Evolutionary conservation across 2,797 vertebrate genomes (phyloP).

Genomic region (Sebastes oblongus): DNA sequence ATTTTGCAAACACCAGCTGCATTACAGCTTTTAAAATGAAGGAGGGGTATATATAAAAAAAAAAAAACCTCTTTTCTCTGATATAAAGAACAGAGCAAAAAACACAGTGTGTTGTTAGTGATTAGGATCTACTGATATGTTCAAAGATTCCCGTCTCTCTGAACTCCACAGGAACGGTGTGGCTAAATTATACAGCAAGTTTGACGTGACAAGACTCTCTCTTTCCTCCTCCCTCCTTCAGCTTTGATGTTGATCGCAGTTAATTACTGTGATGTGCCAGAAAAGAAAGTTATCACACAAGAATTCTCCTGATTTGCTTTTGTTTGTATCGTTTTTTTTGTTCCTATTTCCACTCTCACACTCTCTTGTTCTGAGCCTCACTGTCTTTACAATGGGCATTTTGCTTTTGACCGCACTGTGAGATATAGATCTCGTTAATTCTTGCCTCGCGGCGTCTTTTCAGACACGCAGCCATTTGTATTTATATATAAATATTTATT

Average conservation of each 20-base stretch:
- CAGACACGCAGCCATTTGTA: conserved; percentile 44
- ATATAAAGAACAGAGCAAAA: conserved; percentile 24
- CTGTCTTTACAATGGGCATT: conserved; percentile 15
- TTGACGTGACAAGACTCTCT: conserved; percentile 51
- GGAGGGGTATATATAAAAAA: not conserved
- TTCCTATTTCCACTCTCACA: not conserved
- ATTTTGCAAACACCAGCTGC: not conserved
- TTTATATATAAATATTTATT: conserved; percentile 6
- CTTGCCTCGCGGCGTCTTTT: conserved; percentile 68
- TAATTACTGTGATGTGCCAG: conserved; percentile 68
- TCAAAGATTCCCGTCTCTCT: conserved; percentile 60
- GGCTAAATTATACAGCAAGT: conserved; percentile 46
- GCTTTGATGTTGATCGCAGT: conserved; percentile 73
- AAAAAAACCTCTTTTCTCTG: not conserved
- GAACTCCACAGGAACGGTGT: conserved; percentile 48
- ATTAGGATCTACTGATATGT: conserved; percentile 62
- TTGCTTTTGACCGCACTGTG: conserved; percentile 45
- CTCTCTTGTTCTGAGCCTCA: not conserved
- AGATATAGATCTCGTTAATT: conserved; percentile 74
- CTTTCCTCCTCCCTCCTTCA: not conserved
- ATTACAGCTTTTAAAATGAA: conserved; percentile 7
- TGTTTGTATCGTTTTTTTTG: conserved; percentile 24
- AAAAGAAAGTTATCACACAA: conserved; percentile 39
- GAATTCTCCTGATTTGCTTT: conserved; percentile 46
- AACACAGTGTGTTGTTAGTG: conserved; percentile 34